Evolutionary conservation across 1,140 invertebrate species (phyloP), one percentile per base, ranked within the genome.

Genomic region (Drosophila orosa): DNA sequence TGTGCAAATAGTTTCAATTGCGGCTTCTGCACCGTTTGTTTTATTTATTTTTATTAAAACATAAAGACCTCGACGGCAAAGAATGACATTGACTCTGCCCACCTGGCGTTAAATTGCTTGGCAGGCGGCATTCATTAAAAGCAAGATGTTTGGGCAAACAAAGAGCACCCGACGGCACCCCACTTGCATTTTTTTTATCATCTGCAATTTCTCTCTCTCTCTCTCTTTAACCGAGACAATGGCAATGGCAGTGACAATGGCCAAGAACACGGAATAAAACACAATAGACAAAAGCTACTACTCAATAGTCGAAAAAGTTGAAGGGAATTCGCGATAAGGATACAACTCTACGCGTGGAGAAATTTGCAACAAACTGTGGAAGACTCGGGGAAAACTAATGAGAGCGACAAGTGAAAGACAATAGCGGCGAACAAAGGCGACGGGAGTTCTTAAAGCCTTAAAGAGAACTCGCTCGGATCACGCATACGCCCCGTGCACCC

Each of bases 1-100:
- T 90, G 84, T 89, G 84, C 85, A 90, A 89, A 89, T 89, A 89
- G 80, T 89, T 89, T 89, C 84, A 89, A 89, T 90, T 89, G 84
- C 84, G 84, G 84, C 85, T 90, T 84, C 68, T 78, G 80, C 80
- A 45, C 55, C 80, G 84, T 90, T 89, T 89, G 84, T 82, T 89
- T 89, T 89, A 89, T 89, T 89, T 89, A 90, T 90, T 89, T 89
- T 90, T 89, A 89, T 89, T 89, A 89, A 89, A 89, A 90, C 84
- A 89, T 90, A 89, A 89, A 89, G 80, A 74, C 63, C 63, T 67
- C 60, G 40, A 65, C 25, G 55, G 37, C 44, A 54, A 74, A 73
- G 78, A 87, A 87, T 80, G 85, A 81, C 84, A 90, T 89, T 89
- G 84, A 89, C 84, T 89, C 78, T 90, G 84, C 69, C 79, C 82